Evolutionary conservation across 1,140 invertebrate species (phyloP).

Genomic region (Vanessa tameamea): DNA sequence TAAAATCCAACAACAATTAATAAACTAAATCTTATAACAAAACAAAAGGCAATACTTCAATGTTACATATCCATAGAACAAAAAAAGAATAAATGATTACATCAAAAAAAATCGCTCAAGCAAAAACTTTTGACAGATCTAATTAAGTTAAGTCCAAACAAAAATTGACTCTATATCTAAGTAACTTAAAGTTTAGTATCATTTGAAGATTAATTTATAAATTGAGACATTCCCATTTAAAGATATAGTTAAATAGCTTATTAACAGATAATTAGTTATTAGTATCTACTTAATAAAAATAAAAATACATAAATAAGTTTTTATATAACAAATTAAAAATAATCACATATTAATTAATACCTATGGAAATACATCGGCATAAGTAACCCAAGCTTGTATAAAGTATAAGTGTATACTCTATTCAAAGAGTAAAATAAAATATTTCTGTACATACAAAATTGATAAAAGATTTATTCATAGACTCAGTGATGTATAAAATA

Average conservation of each 20-base stretch:
- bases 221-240: no score
- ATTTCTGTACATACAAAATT: slow-evolving; percentile 8
- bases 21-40: not conserved
- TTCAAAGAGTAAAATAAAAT: not conserved
- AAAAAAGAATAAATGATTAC: slow-evolving; percentile 11
- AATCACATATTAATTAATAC: no score
- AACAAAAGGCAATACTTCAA: slow-evolving; percentile 8
- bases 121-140: not conserved
- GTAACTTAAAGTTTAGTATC: not conserved
- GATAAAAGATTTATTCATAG: slow-evolving; percentile 28
- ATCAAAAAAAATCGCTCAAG: not conserved
- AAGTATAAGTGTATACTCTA: not conserved
- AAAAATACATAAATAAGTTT: no score
- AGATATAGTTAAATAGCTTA: no score
- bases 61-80: not conserved
- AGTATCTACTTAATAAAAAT: not conserved
- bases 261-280: not conserved
- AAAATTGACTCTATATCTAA: not conserved
- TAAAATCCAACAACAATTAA: not conserved
- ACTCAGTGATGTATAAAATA: slow-evolving; percentile 23
- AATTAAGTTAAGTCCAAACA: not conserved
- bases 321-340: not conserved
- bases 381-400: not conserved
- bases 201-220: not conserved
- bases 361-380: not conserved